Evolutionary conservation across 2,113 vertebrate species (phyloP), one percentile per base, ranked within the genome.

Genomic region (Gallinago undulata): DNA sequence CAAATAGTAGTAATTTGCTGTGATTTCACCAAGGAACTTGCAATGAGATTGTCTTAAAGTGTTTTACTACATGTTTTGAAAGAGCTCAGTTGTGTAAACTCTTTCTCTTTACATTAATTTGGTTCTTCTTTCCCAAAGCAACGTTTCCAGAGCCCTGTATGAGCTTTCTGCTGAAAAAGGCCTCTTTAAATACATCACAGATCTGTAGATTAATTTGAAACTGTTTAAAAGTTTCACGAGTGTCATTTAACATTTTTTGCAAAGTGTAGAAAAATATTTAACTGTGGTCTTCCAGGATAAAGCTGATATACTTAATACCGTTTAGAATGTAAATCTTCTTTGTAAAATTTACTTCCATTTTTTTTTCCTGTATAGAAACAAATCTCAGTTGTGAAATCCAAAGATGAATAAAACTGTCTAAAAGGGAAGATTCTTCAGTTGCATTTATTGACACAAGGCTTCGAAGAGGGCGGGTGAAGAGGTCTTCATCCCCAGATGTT

Each of bases 321-420:
- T 62, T 48, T 72, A 84, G 91, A 93, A 70, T 82, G 89, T 91
- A 95, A 69, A 76, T 62, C 77, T 70, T 56, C 19, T 68, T 60
- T 93, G 84, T 93, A 91, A 86, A 93, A 84, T 84, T 7, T 14
- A 59, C 12, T 74, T 57, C 10, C 1, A 0, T 18, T 43, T 85
- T 30, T 50, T 90, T 91, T 78, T 37, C 66, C 83, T 96, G 86
- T 95, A 85, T 82, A 89, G 77, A 87, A 82, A 70, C 13, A 91
- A 89, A 59, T 81, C 21, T 90, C 53, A 60, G 25, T 87, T 94
- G 90, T 96, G 73, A 93, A 94, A 96, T 31, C 93, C 94, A 94
- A 97, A 96, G 94, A 96, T 80, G 22, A 95, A 96, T 97, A 97
- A 96, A 97, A 57, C 39, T 85, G 41, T 87, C 45, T 90, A 21